Evolutionary conservation across 2,113 vertebrate species (phyloP).

Genomic region (Tricholaema leucomelas): DNA sequence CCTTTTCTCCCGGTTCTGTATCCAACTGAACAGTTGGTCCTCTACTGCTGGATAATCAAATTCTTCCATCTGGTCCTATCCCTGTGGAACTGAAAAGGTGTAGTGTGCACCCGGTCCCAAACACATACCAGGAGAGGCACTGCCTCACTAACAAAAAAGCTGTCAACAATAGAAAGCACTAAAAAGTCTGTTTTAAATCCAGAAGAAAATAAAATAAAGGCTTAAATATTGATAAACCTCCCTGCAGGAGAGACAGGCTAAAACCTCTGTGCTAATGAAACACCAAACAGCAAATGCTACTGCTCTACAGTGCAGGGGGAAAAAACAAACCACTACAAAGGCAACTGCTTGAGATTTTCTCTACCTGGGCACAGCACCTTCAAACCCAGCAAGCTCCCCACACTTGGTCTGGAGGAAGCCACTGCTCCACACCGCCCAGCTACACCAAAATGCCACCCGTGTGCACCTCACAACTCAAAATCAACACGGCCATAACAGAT

Average conservation of each 20-base stretch:
- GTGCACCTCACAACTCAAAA: not conserved
- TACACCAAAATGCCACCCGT: rapidly evolving
- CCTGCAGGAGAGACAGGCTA: slow-evolving; percentile 47
- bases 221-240: slow-evolving; percentile 73
- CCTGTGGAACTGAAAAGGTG: slow-evolving; percentile 97
- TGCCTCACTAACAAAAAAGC: slow-evolving; percentile 92
- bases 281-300: slow-evolving; percentile 41
- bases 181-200: slow-evolving; percentile 77
- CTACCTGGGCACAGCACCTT: not conserved
- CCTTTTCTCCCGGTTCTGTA: slow-evolving; percentile 97
- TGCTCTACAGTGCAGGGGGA: not conserved
- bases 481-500: not conserved
- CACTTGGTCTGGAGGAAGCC: not conserved
- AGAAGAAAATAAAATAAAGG: slow-evolving; percentile 55
- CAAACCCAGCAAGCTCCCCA: not conserved
- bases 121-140: slow-evolving; percentile 94
- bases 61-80: slow-evolving; percentile 99
- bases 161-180: slow-evolving; percentile 78
- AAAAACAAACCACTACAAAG: slow-evolving; percentile 56
- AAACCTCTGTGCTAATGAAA: slow-evolving; percentile 64
- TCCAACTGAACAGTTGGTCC: slow-evolving; percentile 99
- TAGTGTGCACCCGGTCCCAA: slow-evolving; percentile 94
- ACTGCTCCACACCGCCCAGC: not conserved
- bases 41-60: slow-evolving; percentile 99
- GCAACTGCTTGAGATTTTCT: slow-evolving; percentile 51